These are phyloP conservation scores for Bombus vancouverensis DNA, from an alignment of 1,140 invertebrate species.

Conservation along the genomic window DNA sequence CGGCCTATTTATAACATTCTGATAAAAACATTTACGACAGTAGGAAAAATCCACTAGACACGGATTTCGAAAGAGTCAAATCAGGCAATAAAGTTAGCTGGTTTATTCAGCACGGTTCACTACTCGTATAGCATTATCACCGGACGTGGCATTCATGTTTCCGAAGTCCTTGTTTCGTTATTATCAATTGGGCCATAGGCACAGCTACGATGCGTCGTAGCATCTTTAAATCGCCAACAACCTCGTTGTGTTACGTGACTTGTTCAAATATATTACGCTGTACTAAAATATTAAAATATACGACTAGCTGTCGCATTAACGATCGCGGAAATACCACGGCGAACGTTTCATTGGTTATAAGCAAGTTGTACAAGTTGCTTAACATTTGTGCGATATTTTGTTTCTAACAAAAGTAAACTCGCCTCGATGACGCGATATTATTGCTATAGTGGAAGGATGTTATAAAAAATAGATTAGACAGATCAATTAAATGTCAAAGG, in stretches of 20 bases:
- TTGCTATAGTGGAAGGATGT: not conserved
- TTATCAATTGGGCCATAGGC: conserved; percentile 61
- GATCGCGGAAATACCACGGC: not conserved
- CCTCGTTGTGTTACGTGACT: not conserved
- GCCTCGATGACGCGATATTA: not conserved
- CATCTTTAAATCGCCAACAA: not conserved
- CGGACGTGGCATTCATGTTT: conserved; percentile 65
- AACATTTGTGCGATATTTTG: not conserved
- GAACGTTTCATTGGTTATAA: not conserved
- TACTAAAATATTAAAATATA: not conserved
- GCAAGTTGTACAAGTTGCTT: not conserved
- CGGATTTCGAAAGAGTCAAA: too few relatives aligned
- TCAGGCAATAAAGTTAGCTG: rapidly evolving
- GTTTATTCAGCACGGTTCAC: not conserved
- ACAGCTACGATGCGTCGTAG: not conserved
- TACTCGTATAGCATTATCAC: conserved; percentile 55
- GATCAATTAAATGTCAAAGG: not conserved
- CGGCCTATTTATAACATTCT: not conserved
- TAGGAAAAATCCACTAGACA: too few relatives aligned
- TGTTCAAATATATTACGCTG: too few relatives aligned
- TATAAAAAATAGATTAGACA: not conserved
- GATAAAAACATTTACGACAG: too few relatives aligned
- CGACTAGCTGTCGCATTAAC: not conserved
- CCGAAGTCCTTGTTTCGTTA: conserved; percentile 59
- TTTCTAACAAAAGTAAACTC: not conserved